Evolutionary conservation across 2,888 invertebrate species (phyloP).

Genomic region (Campoplex capitator): DNA sequence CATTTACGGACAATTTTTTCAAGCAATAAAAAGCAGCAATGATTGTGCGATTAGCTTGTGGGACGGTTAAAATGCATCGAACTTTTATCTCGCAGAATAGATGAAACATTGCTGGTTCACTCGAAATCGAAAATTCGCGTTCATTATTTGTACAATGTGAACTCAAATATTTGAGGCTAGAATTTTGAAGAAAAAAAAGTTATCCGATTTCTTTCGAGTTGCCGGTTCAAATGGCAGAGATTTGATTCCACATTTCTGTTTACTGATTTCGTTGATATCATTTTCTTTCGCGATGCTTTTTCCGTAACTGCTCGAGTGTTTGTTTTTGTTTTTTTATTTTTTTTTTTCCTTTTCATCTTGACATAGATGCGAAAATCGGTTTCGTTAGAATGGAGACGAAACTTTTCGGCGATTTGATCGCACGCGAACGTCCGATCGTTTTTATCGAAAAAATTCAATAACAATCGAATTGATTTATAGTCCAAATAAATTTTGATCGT

Average conservation of each 20-base stretch:
- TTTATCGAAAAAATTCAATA: neutral
- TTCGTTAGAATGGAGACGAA: conserved; percentile 56
- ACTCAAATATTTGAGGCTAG: neutral
- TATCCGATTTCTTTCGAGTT: neutral
- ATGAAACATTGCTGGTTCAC: neutral
- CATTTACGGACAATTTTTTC: neutral
- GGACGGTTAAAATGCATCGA: neutral
- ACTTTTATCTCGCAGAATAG: too few relatives aligned
- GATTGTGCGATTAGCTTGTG: neutral
- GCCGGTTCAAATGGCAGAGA: neutral
- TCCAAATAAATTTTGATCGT: neutral
- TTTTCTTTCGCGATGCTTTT: conserved; percentile 24
- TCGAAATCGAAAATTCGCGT: neutral
- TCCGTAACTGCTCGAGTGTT: conserved; percentile 17
- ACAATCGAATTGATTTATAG: neutral
- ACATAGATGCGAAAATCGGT: conserved; percentile 56
- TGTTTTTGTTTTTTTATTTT: conserved; percentile 11
- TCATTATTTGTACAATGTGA: neutral
- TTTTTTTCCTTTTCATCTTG: conserved; percentile 35
- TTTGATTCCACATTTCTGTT: conserved; percentile 15
- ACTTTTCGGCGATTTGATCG: conserved; percentile 53
- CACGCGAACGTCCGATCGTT: conserved; percentile 23
- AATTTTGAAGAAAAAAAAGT: neutral
- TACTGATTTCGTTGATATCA: conserved; percentile 10
- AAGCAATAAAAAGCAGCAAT: neutral